These are phyloP conservation scores for Tenrec ecaudatus DNA, from an alignment of 2,113 vertebrate genomes.

Conservation along the genomic window DNA sequence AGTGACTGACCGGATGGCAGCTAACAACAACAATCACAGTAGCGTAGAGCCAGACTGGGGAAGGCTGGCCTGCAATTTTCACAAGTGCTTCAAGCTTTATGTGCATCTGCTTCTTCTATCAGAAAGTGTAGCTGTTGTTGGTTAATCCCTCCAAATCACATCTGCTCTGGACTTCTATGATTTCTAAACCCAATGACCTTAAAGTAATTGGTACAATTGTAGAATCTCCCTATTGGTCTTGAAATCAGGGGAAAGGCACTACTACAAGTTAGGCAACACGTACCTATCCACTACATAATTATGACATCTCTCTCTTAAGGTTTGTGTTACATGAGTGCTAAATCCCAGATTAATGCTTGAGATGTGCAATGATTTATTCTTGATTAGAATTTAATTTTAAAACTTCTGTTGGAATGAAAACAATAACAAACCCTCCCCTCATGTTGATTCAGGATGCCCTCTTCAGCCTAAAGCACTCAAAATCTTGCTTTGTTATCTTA, in stretches of 20 bases:
- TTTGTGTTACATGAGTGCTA: not conserved
- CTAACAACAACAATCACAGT: not conserved
- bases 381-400: slow-evolving; percentile 49
- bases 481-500: not conserved
- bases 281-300: not conserved
- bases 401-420: slow-evolving; percentile 38
- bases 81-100: not conserved
- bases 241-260: slow-evolving; percentile 44
- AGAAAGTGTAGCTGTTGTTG: slow-evolving; percentile 43
- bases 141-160: slow-evolving; percentile 7
- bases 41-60: not conserved
- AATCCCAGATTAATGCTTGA: not conserved
- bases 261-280: slow-evolving; percentile 21
- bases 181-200: not conserved
- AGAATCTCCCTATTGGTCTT: slow-evolving; percentile 30
- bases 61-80: slow-evolving; percentile 16
- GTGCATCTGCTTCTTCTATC: slow-evolving; percentile 3
- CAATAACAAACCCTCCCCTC: not conserved
- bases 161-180: slow-evolving; percentile 32
- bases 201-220: slow-evolving; percentile 37
- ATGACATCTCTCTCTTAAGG: not conserved
- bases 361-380: not conserved
- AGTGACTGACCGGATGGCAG: not conserved
- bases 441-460: not conserved
- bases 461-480: not conserved